phyloP scores from a whole-genome alignment of 92 coral and sea anemone species.

The Anthopleura xanthogrammica region DNA sequence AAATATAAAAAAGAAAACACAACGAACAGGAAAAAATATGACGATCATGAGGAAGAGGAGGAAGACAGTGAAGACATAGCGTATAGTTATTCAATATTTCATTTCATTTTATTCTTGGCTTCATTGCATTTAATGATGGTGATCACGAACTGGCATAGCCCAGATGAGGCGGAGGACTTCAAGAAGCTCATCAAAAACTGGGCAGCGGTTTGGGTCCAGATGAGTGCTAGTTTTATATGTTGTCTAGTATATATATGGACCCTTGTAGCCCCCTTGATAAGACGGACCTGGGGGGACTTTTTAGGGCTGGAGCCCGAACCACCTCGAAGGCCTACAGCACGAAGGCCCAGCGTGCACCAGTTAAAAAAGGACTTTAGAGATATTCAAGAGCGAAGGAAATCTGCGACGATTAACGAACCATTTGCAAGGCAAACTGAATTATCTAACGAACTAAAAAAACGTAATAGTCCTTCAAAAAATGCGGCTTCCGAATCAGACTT shows the following conservation, averaged over 20 bases:
- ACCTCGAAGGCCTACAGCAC: constrained; percentile 61
- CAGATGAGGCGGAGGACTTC: constrained; percentile 85
- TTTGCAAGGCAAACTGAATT: background rate
- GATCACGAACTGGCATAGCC: constrained; percentile 99
- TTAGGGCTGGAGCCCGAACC: constrained; percentile 81
- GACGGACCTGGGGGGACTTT: constrained; percentile 88
- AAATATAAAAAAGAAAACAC: constrained; percentile 28
- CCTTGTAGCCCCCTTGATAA: constrained; percentile 82
- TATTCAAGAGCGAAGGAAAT: constrained; percentile 37
- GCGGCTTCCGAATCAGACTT: constrained; percentile 2
- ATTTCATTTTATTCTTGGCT: constrained; percentile 85
- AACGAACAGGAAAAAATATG: constrained; percentile 23
- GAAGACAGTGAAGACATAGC: constrained; percentile 62
- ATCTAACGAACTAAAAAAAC: constrained; percentile 16
- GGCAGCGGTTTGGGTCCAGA: constrained; percentile 99
- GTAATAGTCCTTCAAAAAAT: background rate
- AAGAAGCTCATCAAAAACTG: constrained; percentile 96
- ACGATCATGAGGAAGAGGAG: constrained; percentile 32
- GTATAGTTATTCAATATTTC: constrained; percentile 91
- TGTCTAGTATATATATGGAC: constrained; percentile 95
- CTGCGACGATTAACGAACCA: background rate
- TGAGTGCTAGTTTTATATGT: constrained; percentile 93
- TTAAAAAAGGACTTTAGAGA: constrained; percentile 58
- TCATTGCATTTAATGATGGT: constrained; percentile 98
- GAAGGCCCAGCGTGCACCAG: constrained; percentile 70